A percentile compares a stretch with the other conserved stretches of the same genome.
Evolutionary conservation across 37 sponge, comb jelly and placozoan genomes (phyloP).

Genomic region (Eunapius fragilis): DNA sequence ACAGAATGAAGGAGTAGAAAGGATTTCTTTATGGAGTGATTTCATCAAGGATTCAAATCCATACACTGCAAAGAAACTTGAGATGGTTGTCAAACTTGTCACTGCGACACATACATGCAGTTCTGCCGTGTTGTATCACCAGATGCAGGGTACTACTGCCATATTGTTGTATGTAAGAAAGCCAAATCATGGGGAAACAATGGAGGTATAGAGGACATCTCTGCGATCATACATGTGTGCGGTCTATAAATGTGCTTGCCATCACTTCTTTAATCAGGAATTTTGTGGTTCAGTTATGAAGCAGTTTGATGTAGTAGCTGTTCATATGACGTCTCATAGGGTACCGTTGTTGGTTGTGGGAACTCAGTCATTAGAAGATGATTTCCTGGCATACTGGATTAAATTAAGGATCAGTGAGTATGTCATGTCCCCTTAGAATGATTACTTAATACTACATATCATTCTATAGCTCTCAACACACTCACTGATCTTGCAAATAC

Average conservation of each 20-base stretch:
- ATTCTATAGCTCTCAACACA: not conserved
- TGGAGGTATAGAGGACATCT: not conserved
- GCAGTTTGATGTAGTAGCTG: not conserved
- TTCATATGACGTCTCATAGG: not conserved
- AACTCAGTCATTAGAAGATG: slow-evolving; percentile 20
- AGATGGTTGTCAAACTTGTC: not conserved
- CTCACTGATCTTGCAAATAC: not conserved
- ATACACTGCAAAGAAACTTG: not conserved
- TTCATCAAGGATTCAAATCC: not conserved
- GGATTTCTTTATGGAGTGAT: not conserved
- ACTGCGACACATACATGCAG: not conserved
- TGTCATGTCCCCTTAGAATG: not conserved
- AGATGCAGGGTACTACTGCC: not conserved
- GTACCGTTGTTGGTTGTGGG: not conserved
- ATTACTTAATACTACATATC: not conserved
- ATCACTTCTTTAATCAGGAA: not conserved
- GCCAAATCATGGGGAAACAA: not conserved
- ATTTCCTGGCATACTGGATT: slow-evolving; percentile 28
- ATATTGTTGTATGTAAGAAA: not conserved
- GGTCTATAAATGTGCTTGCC: not conserved
- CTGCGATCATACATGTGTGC: no score
- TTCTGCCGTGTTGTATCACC: not conserved
- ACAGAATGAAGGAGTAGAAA: not conserved
- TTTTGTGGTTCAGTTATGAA: not conserved
- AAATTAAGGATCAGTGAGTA: slow-evolving; percentile 25